Evolutionary conservation across 2,888 invertebrate genomes (phyloP), one percentile per base, ranked within the genome.

Genomic region (Zeuzera pyrina): DNA sequence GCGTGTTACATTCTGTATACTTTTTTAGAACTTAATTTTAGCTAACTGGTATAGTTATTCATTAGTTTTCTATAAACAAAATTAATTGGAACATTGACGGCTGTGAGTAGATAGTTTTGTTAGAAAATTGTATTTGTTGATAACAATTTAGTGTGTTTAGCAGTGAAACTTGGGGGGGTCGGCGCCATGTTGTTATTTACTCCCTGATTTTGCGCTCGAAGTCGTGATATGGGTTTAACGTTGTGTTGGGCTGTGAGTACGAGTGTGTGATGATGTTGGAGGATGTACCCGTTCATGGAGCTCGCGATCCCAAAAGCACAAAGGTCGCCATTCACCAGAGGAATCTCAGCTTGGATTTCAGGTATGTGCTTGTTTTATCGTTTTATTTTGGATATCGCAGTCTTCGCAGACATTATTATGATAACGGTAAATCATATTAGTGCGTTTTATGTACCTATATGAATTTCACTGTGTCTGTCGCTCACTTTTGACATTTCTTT

Each of bases 281-380:
- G 66, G 77, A 84, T 81, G 84, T 84, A 42, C 84, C 84, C 45
- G 70, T 84, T 44, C 84, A 84, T 58, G 81, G 78, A 52, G 72
- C 69, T 62, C 68, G 76, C 39, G 78, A 79, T 52, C 54, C 63
- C 52, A 70, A 62, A 49, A 65, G 45, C 40, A 37, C 67, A 14
- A 78, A 77, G 51, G 54, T 66, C 42, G 57, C 85, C 38, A 74
- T 84, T 32, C 94, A 95, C 79, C 94, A 94, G 77, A 88, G 94
- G 67, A 94, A 95, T 79, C 88, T 94, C 60, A 94, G 94, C 66
- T 86, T 94, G 70, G 94, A 94, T 76, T 94, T 94, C 77, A 91
- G 93, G 94, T 94, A 77, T 52, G 62, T 57, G 42, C n/a, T n/a
- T n/a, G n/a, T n/a, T n/a, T n/a, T n/a, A n/a, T n/a, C n/a, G n/a